Conservation (phyloP, 1,140 invertebrate genomes). For the Planococcus citri region DNA sequence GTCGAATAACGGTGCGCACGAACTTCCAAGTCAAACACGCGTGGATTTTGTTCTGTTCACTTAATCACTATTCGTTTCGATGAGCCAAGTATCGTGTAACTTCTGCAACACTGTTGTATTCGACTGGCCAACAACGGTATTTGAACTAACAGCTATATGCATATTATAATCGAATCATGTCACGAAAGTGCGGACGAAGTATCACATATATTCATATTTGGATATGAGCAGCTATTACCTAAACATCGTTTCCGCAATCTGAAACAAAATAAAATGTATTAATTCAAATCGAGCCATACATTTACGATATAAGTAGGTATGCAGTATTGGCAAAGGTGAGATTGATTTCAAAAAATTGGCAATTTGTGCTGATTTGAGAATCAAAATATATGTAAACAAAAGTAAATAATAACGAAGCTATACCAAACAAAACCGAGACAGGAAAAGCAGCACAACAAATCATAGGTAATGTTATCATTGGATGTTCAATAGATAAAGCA, state of each 20-base stretch:
- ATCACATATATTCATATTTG: neutral
- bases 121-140: neutral
- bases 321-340: too few species aligned
- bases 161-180: neutral
- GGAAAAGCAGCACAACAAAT: too few species aligned
- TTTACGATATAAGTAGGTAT: too few species aligned
- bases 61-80: neutral
- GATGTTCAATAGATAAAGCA: too few species aligned
- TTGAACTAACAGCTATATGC: neutral
- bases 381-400: too few species aligned
- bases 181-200: neutral
- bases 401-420: too few species aligned
- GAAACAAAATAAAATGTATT: neutral
- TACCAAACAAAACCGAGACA: too few species aligned
- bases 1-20: neutral
- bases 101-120: too few species aligned
- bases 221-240: neutral
- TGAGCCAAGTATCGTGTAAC: too few species aligned
- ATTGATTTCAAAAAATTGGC: too few species aligned
- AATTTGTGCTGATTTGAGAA: too few species aligned
- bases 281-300: neutral
- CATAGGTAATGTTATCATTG: too few species aligned
- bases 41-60: neutral
- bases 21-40: neutral
- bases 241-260: neutral